These are phyloP conservation scores for Griposia aprilina DNA, from an alignment of 2,888 invertebrate species.

Conservation along the genomic window DNA sequence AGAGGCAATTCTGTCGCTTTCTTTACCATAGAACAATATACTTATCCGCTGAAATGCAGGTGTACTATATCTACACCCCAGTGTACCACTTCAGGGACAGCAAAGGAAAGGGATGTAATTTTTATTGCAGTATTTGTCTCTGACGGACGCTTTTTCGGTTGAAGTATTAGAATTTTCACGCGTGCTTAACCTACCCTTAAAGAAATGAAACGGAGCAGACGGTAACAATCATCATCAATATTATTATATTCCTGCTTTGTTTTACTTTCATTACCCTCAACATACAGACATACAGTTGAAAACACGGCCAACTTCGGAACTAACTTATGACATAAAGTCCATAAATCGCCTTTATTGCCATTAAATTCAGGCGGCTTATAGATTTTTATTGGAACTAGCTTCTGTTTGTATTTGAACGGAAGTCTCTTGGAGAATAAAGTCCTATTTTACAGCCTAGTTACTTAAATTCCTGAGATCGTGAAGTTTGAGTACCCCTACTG, in stretches of 20 bases:
- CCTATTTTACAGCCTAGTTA: constrained; percentile 17
- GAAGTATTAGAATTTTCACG: not conserved
- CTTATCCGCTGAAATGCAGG: not conserved
- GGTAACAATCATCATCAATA: too few relatives aligned
- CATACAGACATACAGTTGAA: not conserved
- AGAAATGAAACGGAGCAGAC: not conserved
- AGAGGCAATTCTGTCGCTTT: not conserved
- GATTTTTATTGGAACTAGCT: constrained; percentile 33
- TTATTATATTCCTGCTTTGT: not conserved
- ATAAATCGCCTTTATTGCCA: constrained; percentile 38
- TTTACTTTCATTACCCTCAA: not conserved
- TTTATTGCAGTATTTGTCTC: not conserved
- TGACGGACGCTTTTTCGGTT: not conserved
- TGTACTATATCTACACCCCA: not conserved
- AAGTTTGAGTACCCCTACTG: not conserved
- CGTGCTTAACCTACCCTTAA: not conserved
- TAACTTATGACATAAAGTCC: constrained; percentile 50
- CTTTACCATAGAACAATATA: not conserved
- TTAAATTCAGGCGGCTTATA: constrained; percentile 34
- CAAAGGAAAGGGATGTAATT: not conserved
- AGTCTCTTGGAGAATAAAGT: constrained; percentile 11
- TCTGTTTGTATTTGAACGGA: constrained; percentile 39
- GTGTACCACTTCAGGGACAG: not conserved
- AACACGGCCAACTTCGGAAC: constrained; percentile 16
- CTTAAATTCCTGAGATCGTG: not conserved